Base-by-base conservation (phyloP, 2,888 invertebrate genomes). In the Dioctria linearis region DNA sequence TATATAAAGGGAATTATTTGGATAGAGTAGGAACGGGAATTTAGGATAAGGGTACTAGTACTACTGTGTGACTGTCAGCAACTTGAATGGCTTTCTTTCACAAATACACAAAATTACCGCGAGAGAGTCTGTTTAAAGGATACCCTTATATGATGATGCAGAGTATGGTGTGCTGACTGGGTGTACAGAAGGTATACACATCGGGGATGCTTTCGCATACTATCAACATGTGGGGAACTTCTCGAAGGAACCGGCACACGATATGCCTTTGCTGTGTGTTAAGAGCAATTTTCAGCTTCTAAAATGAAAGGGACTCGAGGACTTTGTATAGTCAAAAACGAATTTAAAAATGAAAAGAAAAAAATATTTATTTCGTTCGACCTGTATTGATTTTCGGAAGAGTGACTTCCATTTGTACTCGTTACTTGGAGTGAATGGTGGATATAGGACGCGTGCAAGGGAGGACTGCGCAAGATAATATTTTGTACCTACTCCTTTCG, bases 331-430 rank as follows among this genome's bases (percentile, higher is more conserved):
- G 76, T 76, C 76, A 76, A 61, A 76, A 63, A 40, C 61, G 76
- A 76, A 76, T 39, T 76, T 76, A 61, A 76, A 76, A 63, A 46
- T 40, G 25, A 54, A 42, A 49, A 59, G 59, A 42, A 63, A 76
- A 63, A 76, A 76, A 76, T 76, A 76, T 78, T 78, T 66, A 78
- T 78, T 78, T 78, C 66, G 66, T 78, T 78, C 78, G 78, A 78
- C 78, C 67, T 78, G 78, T 78, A 78, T 78, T 78, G 78, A 78
- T 78, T 78, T 78, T 78, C 54, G 78, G 78, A 78, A 78, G 78
- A 78, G 78, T 78, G 67, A 67, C 78, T 76, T 25, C 63, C 61
- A 75, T 76, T 49, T 63, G 76, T 63, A 37, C 61, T 46, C 40
- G 63, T 59, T 43, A 42, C 59, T 37, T 63, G 61, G 59, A 46